Percentiles rank a stretch among this genome's conserved stretches.
These are phyloP conservation scores for Argyresthia albistria DNA, from an alignment of 2,888 invertebrate species.

Conservation along the genomic window DNA sequence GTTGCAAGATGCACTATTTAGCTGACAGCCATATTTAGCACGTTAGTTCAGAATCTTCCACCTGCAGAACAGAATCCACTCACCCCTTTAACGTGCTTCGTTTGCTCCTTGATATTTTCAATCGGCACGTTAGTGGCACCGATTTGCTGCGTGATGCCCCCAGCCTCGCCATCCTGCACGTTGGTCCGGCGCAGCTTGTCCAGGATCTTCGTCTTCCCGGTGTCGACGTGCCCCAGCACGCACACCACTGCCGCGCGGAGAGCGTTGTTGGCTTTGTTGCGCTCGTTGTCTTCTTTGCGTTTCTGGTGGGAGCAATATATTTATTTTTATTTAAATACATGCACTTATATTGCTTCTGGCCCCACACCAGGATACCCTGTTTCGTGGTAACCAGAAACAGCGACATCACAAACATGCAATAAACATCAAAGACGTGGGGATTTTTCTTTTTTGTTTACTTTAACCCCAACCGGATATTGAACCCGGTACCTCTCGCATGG, in stretches of 20 bases:
- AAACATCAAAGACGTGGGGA: too few relatives aligned
- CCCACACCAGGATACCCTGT: too few relatives aligned
- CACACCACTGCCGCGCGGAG: constrained; percentile 97
- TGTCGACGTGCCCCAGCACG: constrained; percentile 99
- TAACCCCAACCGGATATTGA: too few relatives aligned
- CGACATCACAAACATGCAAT: too few relatives aligned
- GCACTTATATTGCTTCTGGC: too few relatives aligned
- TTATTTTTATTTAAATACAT: too few relatives aligned
- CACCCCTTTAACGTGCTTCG: constrained; percentile 85
- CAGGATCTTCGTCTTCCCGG: constrained; percentile 98
- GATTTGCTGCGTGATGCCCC: constrained; percentile 99
- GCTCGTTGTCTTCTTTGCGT: constrained; percentile 62
- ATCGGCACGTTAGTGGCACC: constrained; percentile 99
- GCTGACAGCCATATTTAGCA: constrained; percentile 82
- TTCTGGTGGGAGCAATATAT: too few relatives aligned
- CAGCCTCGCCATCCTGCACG: constrained; percentile 97
- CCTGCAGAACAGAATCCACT: neutral
- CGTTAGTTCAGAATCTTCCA: constrained; percentile 80
- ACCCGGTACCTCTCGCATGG: too few relatives aligned
- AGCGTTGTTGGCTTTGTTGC: constrained; percentile 49
- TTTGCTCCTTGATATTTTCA: constrained; percentile 95
- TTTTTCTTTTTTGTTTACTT: too few relatives aligned
- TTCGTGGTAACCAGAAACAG: too few relatives aligned
- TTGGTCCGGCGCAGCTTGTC: constrained; percentile 94
- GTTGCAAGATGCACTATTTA: too few relatives aligned